Evolutionary conservation across 2,797 vertebrate genomes (phyloP).

Genomic region (Girardinus metallicus): DNA sequence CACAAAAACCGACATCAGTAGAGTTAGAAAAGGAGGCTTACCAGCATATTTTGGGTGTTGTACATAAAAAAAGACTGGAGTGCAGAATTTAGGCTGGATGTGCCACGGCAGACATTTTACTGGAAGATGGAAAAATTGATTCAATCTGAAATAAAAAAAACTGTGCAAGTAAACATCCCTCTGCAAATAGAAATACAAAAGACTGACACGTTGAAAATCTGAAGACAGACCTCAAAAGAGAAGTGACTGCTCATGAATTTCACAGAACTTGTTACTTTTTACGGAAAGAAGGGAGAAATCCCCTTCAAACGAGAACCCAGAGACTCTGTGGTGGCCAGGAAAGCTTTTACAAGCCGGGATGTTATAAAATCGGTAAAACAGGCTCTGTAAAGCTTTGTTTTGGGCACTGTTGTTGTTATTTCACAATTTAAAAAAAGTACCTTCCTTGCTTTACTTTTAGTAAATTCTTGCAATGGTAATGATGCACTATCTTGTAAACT

Average conservation of each 20-base stretch:
- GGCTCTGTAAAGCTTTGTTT: neutral
- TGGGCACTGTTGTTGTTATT: neutral
- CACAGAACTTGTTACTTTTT: neutral
- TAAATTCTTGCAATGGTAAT: neutral
- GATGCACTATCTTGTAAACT: neutral
- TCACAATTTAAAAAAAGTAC: neutral
- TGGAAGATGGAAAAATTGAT: neutral
- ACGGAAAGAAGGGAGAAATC: neutral
- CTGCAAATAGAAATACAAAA: constrained; percentile 2
- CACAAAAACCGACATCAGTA: constrained; percentile 1
- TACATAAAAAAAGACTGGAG: neutral
- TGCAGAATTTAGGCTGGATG: neutral
- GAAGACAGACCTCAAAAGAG: neutral
- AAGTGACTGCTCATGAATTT: neutral
- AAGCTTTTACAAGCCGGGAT: neutral
- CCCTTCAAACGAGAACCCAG: neutral
- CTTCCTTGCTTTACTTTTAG: neutral
- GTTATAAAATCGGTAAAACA: too few species aligned
- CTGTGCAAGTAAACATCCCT: neutral
- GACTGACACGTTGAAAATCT: neutral
- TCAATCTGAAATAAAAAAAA: neutral
- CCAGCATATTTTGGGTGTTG: neutral
- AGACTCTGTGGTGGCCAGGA: neutral
- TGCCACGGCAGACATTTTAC: neutral
- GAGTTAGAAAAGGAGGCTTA: neutral